Evolutionary conservation across 2,113 vertebrate species (phyloP), one percentile per base, ranked within the genome.

Genomic region (Lanius ludovicianus): DNA sequence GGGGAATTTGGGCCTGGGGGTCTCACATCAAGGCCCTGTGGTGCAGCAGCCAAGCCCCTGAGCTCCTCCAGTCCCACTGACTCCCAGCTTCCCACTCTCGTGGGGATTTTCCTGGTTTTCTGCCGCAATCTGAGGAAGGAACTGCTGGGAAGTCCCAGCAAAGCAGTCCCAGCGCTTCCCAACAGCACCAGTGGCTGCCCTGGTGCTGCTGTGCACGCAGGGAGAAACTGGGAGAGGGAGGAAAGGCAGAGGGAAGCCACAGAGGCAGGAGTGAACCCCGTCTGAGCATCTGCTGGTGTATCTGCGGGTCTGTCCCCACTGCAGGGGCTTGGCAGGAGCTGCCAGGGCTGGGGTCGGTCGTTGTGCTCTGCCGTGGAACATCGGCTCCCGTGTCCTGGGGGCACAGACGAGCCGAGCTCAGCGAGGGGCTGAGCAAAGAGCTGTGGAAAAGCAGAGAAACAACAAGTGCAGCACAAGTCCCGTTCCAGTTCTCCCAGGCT

Each of bases 151-250:
- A 47, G 3, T 15, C 44, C 92, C 57, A 41, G 5, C 42, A 53
- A 17, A 62, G 25, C 78, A 30, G 15, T 24, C 55, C 79, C 55
- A 30, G 63, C 4, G 3, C 30, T 25, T 10, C 65, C 53, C 47
- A 30, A 3, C 0, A 5, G 70, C 65, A 75, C 21, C 23, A 2
- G 47, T 19, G 46, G 39, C 70, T n/a, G n/a, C 27, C 27, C 52
- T 3, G 6, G 44, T 24, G 6, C 18, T 13, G 81, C 35, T n/a
- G 57, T 20, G 78, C 9, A 2, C 0, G 1, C 47, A 3, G 25
- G 39, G 76, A 53, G 70, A 15, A 20, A 14, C 88, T 31, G 79
- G 60, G 86, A 59, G 30, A 9, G 37, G 35, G 30, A 46, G 71
- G 80, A 13, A 44, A 17, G 92, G 17, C 53, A 25, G 19, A 70